Base-by-base conservation (phyloP, 1,140 invertebrate species). In the Drosophila willistoni region DNA sequence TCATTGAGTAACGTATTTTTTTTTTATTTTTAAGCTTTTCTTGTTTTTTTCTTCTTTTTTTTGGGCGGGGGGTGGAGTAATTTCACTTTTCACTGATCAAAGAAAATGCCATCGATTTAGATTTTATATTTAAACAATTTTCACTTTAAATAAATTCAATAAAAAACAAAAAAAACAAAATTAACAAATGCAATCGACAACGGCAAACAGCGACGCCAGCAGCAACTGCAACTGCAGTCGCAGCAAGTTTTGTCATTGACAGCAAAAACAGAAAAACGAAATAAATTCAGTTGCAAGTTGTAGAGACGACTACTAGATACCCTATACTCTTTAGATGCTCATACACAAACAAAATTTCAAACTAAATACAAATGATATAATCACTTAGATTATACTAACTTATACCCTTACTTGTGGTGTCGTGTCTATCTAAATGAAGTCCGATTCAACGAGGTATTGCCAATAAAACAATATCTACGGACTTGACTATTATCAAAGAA, bases 161-260 rank as follows among this genome's bases (percentile, higher is more conserved):
- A 14, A 33, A 17, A 66, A 64, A 57, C 33, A 14, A 71, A 66
- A 69, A 22, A 22, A 22, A 19, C 6, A 36, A 69, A 75, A 70
- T n/a, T 42, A 25, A 70, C 33, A 68, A 65, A 72, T 64, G 70
- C 62, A 71, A 33, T 66, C 61, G 44, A 19, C 42, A 4, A 39
- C 36, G 10, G 36, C 36, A 39, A 25, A 39, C 33, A 34, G 14
- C 55, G 14, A 14, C 55, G 71, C 54, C n/a, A n/a, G 12, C 71
- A 29, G 61, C 70, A 44, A 36, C 44, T 5, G 61, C 41, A 36
- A 64, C 25, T 74, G 74, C 80, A 77, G 51, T n/a, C 62, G 29
- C 69, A 79, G 79, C 83, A 73, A 81, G 74, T 85, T 85, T 84
- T 85, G 51, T 71, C 78, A 84, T 65, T 60, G 73, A 65, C 66